These are phyloP conservation scores for Gila robusta DNA, from an alignment of 2,797 vertebrate species.

Conservation along the genomic window DNA sequence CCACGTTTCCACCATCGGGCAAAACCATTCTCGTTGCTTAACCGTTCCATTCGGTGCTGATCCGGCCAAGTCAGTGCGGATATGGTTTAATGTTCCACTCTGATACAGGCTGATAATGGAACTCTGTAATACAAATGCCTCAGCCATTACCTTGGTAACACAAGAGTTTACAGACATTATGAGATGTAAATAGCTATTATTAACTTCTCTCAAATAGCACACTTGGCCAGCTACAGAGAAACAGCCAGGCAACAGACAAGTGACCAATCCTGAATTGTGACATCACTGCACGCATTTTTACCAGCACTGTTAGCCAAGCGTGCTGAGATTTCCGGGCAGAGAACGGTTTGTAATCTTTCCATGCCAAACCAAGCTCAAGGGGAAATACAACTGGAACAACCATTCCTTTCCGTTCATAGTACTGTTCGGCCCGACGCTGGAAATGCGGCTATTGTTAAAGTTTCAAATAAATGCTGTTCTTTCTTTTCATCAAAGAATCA, in stretches of 20 bases:
- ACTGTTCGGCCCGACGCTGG: neutral
- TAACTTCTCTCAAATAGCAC: neutral
- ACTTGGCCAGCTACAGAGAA: too few species aligned
- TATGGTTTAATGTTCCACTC: neutral
- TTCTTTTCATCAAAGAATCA: neutral
- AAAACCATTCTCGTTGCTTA: neutral
- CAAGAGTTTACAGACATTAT: neutral
- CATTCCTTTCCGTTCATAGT: neutral
- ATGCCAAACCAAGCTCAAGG: neutral
- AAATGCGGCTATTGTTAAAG: neutral
- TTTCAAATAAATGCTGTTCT: neutral
- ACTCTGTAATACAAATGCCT: neutral
- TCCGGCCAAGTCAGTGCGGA: neutral
- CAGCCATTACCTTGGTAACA: neutral
- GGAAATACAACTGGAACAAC: neutral
- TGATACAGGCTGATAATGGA: neutral
- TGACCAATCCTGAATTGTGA: too few species aligned
- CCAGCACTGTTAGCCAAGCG: neutral
- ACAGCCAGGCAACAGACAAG: too few species aligned
- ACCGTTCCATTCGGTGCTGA: neutral
- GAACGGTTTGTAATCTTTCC: neutral
- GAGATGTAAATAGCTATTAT: neutral
- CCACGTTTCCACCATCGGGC: neutral
- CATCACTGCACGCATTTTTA: too few species aligned
- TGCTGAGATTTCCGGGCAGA: neutral